phyloP scores from a whole-genome alignment of 2,888 invertebrate genomes.

The Seladonia tumulorum region DNA sequence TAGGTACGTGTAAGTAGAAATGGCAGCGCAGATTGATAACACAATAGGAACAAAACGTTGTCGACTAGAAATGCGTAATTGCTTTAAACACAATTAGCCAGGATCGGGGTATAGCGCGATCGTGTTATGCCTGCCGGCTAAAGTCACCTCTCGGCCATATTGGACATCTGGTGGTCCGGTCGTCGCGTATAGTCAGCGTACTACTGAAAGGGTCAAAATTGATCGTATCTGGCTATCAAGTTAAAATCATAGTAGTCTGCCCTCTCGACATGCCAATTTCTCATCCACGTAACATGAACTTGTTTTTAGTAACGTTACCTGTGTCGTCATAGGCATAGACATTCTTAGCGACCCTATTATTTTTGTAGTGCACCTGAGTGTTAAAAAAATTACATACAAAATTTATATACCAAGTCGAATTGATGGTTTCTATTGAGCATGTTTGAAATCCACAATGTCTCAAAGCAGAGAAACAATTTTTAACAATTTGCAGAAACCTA shows the following conservation, averaged over 20 bases:
- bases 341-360: no score
- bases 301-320: background rate
- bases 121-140: background rate
- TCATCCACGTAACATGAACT: background rate
- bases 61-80: slow-evolving; percentile 2
- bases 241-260: background rate
- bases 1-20: background rate
- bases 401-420: no score
- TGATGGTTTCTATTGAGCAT: no score
- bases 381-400: background rate
- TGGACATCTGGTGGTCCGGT: background rate
- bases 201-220: background rate
- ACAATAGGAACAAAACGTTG: background rate
- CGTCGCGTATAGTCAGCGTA: background rate
- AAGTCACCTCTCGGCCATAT: background rate
- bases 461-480: no score
- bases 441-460: no score
- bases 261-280: background rate
- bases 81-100: background rate
- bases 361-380: background rate
- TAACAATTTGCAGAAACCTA: no score
- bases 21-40: background rate
- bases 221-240: background rate
- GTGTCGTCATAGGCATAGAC: no score
- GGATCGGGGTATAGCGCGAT: background rate